Evolutionary conservation across 2,797 vertebrate genomes (phyloP).

Genomic region (Galago senegalensis): DNA sequence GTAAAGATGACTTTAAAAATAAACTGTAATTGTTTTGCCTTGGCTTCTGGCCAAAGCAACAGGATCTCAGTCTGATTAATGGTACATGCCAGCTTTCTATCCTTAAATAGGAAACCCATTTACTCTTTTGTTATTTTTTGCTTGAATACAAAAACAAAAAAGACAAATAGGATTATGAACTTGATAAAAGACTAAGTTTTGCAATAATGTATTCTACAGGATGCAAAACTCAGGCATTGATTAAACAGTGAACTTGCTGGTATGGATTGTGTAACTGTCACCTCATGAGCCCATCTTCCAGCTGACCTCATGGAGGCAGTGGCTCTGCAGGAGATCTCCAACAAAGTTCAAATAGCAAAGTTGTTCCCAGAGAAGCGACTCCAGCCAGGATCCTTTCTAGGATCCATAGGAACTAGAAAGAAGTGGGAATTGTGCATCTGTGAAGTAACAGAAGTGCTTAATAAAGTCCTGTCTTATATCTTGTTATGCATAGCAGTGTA

Average conservation of each 20-base stretch:
- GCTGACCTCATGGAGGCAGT: not conserved
- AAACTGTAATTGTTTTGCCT: not conserved
- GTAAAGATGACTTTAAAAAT: constrained; percentile 12
- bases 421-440: not conserved
- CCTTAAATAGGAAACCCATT: not conserved
- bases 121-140: not conserved
- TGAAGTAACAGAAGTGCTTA: not conserved
- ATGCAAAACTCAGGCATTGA: not conserved
- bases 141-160: not conserved
- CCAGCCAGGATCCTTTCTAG: not conserved
- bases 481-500: not conserved
- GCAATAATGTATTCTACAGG: not conserved
- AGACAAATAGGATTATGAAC: not conserved
- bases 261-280: not conserved
- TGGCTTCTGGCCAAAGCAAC: not conserved
- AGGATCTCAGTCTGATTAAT: not conserved
- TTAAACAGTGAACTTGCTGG: not conserved
- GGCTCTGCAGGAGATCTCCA: not conserved
- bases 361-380: not conserved
- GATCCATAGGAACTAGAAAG: not conserved
- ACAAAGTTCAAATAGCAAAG: not conserved
- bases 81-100: not conserved
- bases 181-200: not conserved
- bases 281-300: not conserved
- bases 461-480: not conserved